Evolutionary conservation across 2,888 invertebrate species (phyloP).

Genomic region (Mythimna loreyi): DNA sequence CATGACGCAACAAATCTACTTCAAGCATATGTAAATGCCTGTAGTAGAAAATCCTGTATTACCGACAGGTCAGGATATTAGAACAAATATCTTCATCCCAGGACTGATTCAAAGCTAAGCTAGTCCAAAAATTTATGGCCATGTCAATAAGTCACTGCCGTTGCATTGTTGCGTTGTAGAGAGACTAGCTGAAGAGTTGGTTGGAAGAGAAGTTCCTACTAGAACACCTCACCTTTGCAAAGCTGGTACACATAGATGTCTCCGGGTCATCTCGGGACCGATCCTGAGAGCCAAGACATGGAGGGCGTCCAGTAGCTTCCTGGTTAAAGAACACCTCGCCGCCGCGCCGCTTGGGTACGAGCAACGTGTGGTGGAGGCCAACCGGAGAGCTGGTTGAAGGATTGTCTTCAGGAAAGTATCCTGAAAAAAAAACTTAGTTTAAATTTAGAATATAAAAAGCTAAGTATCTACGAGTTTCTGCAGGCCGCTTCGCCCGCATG

Average conservation of each 20-base stretch:
- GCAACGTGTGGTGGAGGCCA: conserved; percentile 95
- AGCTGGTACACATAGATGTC: conserved; percentile 93
- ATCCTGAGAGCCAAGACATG: conserved; percentile 95
- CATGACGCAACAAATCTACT: too few species aligned
- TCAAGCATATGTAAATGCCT: too few species aligned
- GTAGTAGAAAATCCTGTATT: too few species aligned
- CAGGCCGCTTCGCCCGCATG: too few species aligned
- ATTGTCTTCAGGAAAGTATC: conserved; percentile 96
- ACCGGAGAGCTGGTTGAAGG: conserved; percentile 95
- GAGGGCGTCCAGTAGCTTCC: conserved; percentile 95
- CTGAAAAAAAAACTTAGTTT: conserved; percentile 82
- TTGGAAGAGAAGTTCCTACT: conserved; percentile 91
- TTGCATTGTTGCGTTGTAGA: conserved; percentile 95
- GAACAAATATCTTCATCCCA: conserved; percentile 92
- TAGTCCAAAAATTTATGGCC: conserved; percentile 95
- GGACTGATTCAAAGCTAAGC: conserved; percentile 94
- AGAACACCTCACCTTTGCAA: conserved; percentile 71
- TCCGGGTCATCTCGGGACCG: conserved; percentile 94
- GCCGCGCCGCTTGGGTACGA: conserved; percentile 95
- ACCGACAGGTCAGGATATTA: too few species aligned
- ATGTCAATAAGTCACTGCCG: conserved; percentile 94
- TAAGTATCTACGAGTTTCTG: too few species aligned
- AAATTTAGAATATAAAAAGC: too few species aligned
- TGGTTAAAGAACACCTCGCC: conserved; percentile 94
- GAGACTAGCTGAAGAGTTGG: conserved; percentile 95